Percentiles rank a stretch among this genome's conserved stretches.
Evolutionary conservation across 2,888 invertebrate genomes (phyloP).

Genomic region (Brachyopa scutellaris): DNA sequence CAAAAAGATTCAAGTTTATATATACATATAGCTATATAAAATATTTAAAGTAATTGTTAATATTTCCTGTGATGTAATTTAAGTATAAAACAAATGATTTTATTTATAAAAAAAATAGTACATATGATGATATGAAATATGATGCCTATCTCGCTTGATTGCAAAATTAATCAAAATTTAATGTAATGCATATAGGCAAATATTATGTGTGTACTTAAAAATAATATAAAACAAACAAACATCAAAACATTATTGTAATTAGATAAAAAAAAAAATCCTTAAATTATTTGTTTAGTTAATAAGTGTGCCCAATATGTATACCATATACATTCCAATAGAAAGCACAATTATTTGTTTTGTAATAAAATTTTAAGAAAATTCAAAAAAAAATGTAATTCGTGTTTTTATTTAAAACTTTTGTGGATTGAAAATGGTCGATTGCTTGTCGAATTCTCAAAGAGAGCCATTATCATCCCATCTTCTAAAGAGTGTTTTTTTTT

Average conservation of each 20-base stretch:
- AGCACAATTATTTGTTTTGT: slow-evolving; percentile 34
- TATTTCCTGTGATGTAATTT: slow-evolving; percentile 70
- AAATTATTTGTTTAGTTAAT: slow-evolving; percentile 62
- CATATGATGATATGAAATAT: slow-evolving; percentile 16
- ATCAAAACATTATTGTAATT: slow-evolving; percentile 31
- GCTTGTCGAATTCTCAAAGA: too few relatives aligned
- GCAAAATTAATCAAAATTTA: neutral
- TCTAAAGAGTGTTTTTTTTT: too few relatives aligned
- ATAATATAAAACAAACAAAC: neutral
- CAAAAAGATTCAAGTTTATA: slow-evolving; percentile 13
- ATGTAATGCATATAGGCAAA: too few relatives aligned
- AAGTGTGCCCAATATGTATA: slow-evolving; percentile 30
- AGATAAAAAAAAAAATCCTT: slow-evolving; percentile 18
- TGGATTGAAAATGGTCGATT: too few relatives aligned
- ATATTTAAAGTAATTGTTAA: slow-evolving; percentile 58
- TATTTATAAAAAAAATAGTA: slow-evolving; percentile 3
- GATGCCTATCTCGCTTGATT: slow-evolving; percentile 16
- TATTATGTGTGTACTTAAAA: too few relatives aligned
- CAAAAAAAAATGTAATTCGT: neutral
- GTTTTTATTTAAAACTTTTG: neutral
- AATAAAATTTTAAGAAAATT: slow-evolving; percentile 52
- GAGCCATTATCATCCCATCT: too few relatives aligned
- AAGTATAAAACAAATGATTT: slow-evolving; percentile 38
- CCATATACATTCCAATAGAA: slow-evolving; percentile 31
- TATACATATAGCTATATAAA: slow-evolving; percentile 36